phyloP scores from a whole-genome alignment of 2,888 invertebrate genomes.

The Minunthozetes semirufus region DNA sequence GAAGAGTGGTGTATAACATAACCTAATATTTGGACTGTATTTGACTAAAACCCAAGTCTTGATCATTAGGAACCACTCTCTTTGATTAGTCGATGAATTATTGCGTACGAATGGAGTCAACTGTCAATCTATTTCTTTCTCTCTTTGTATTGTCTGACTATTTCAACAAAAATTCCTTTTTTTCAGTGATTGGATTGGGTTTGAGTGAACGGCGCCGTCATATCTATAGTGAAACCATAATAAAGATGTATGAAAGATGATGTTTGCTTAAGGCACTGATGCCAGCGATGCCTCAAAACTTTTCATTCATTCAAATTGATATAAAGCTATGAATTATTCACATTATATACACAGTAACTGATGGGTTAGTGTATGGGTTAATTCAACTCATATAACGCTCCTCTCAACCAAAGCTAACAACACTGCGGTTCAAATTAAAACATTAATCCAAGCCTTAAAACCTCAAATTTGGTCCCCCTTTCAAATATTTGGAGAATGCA shows the following conservation, averaged over 20 bases:
- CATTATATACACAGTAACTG: slow-evolving; percentile 25
- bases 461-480: background rate
- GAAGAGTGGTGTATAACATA: slow-evolving; percentile 19
- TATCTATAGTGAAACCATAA: slow-evolving; percentile 26
- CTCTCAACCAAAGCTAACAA: background rate
- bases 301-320: slow-evolving; percentile 15
- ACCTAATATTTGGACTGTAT: slow-evolving; percentile 2
- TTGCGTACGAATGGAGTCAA: background rate
- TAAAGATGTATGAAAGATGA: slow-evolving; percentile 32
- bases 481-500: background rate
- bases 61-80: slow-evolving; percentile 23
- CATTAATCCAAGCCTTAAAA: background rate
- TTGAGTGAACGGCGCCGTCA: slow-evolving; percentile 15
- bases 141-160: background rate
- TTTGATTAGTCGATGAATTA: slow-evolving; percentile 23
- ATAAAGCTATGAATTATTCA: slow-evolving; percentile 15
- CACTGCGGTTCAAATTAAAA: slow-evolving; percentile 20
- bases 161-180: slow-evolving; percentile 16
- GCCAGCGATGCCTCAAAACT: slow-evolving; percentile 5
- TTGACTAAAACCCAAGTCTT: slow-evolving; percentile 7
- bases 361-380: no score
- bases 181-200: slow-evolving; percentile 17
- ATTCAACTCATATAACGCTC: slow-evolving; percentile 1
- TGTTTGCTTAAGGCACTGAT: slow-evolving; percentile 28
- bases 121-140: background rate